Evolutionary conservation across 2,888 invertebrate genomes (phyloP).

Genomic region (Drosophila austrosaltans): DNA sequence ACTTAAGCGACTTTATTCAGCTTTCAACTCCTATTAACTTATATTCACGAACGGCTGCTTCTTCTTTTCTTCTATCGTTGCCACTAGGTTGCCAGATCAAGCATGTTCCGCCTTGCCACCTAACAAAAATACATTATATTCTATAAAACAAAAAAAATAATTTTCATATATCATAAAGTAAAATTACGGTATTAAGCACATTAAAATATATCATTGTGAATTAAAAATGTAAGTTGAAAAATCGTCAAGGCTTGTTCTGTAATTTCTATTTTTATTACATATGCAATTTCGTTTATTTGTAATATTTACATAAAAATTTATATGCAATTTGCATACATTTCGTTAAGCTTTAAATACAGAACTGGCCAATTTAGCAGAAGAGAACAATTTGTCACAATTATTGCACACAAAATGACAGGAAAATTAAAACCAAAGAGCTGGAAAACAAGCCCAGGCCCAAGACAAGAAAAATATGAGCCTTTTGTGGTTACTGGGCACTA

Average conservation of each 20-base stretch:
- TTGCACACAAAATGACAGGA: slow-evolving; percentile 63
- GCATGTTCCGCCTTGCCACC: no score
- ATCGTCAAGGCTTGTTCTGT: background rate
- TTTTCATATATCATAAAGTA: background rate
- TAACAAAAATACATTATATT: no score
- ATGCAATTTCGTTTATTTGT: slow-evolving; percentile 42
- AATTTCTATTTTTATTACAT: slow-evolving; percentile 26
- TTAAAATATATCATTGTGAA: background rate
- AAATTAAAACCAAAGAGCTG: slow-evolving; percentile 70
- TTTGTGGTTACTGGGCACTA: slow-evolving; percentile 18
- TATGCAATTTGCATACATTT: slow-evolving; percentile 46
- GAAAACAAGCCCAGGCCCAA: slow-evolving; percentile 57
- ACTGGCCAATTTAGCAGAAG: slow-evolving; percentile 42
- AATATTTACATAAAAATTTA: slow-evolving; percentile 43
- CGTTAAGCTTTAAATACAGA: slow-evolving; percentile 13
- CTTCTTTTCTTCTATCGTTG: no score
- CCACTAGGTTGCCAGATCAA: no score
- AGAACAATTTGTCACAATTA: slow-evolving; percentile 76
- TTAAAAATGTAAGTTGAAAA: background rate
- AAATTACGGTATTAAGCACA: background rate
- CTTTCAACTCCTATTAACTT: no score
- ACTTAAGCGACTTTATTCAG: no score
- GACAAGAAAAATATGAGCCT: background rate
- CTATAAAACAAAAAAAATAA: background rate
- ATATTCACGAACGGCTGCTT: no score